Evolutionary conservation across 2,888 invertebrate genomes (phyloP).

Genomic region (Thereva unica): DNA sequence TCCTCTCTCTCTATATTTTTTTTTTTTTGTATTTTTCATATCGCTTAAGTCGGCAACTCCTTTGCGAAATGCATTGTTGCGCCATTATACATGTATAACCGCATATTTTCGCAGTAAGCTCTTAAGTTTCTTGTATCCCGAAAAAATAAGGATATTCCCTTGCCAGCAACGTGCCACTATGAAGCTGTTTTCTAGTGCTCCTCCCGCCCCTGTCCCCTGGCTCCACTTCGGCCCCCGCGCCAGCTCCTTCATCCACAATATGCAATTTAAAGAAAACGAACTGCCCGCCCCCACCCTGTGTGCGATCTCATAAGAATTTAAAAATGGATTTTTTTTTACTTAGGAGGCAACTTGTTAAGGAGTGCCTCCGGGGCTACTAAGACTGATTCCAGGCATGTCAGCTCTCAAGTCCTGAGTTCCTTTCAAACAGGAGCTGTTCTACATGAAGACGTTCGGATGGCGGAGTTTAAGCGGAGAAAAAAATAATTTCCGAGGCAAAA

Average conservation of each 20-base stretch:
- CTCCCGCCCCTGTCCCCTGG: too few species aligned
- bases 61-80: constrained; percentile 9
- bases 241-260: constrained; percentile 3
- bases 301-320: constrained; percentile 32
- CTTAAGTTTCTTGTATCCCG: neutral
- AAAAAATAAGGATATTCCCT: neutral
- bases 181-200: constrained; percentile 1
- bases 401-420: too few species aligned
- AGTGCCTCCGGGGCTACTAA: constrained; percentile 3
- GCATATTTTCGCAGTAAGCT: constrained; percentile 10
- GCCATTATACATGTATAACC: neutral
- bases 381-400: constrained; percentile 13
- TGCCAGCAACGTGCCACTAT: constrained; percentile 9
- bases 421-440: neutral
- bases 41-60: too few species aligned
- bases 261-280: constrained; percentile 25
- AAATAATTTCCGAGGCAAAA: neutral
- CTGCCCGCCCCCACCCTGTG: constrained; percentile 1
- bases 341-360: constrained; percentile 30
- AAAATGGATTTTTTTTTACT: constrained; percentile 16
- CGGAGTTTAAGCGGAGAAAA: constrained; percentile 2
- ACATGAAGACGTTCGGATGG: constrained; percentile 17
- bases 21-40: neutral
- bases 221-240: too few species aligned
- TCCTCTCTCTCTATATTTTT: neutral